Evolutionary conservation across 2,113 vertebrate genomes (phyloP).

Genomic region (Notiomystis cincta): DNA sequence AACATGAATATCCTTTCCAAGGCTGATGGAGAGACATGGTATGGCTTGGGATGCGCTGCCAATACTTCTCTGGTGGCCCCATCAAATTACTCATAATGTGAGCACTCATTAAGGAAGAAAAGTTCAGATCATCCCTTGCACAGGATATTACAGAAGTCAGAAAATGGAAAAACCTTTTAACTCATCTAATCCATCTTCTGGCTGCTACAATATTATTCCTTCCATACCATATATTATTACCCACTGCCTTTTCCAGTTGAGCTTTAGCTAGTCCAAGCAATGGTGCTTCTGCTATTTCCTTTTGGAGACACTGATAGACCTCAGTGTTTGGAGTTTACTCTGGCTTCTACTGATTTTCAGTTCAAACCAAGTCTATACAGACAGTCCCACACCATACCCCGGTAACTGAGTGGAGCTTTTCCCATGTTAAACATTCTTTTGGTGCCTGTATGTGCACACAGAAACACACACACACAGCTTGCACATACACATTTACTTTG

Average conservation of each 20-base stretch:
- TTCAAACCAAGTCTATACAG: neutral
- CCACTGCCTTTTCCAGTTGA: conserved; percentile 31
- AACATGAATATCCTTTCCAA: conserved; percentile 48
- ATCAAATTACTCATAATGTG: conserved; percentile 31
- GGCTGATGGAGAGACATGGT: conserved; percentile 46
- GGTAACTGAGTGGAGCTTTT: neutral
- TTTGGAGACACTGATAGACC: conserved; percentile 25
- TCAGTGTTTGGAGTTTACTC: neutral
- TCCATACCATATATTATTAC: conserved; percentile 51
- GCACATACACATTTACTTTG: neutral
- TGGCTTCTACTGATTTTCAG: neutral
- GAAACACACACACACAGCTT: neutral
- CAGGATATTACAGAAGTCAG: conserved; percentile 62
- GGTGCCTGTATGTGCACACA: neutral
- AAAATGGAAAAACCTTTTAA: conserved; percentile 66
- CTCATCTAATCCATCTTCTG: conserved; percentile 50
- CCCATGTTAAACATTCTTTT: neutral
- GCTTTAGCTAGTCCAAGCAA: conserved; percentile 11
- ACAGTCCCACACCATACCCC: neutral
- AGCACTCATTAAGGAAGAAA: conserved; percentile 46
- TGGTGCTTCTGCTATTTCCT: conserved; percentile 41
- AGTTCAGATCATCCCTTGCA: conserved; percentile 51
- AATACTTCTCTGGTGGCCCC: conserved; percentile 58
- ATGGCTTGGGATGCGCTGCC: conserved; percentile 30
- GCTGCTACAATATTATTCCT: conserved; percentile 55